Evolutionary conservation across 2,888 invertebrate species (phyloP).

Genomic region (Choristoneura rosaceana): DNA sequence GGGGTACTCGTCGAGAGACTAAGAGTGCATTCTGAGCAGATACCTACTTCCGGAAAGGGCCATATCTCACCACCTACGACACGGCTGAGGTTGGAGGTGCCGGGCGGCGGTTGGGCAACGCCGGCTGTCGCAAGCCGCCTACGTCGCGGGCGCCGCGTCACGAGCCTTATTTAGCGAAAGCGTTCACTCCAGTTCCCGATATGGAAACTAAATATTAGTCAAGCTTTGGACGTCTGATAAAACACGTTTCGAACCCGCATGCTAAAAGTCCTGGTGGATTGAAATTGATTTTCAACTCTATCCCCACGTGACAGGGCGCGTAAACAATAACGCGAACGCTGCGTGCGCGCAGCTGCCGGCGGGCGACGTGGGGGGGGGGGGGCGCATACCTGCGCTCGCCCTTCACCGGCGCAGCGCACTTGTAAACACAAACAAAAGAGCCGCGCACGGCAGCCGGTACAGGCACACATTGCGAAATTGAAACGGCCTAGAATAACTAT

Average conservation of each 20-base stretch:
- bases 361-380: constrained; percentile 27
- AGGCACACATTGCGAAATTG: constrained; percentile 22
- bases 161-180: constrained; percentile 28
- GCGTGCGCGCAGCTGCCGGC: constrained; percentile 42
- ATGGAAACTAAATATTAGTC: constrained; percentile 34
- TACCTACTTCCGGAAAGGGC: constrained; percentile 20
- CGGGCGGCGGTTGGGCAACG: not conserved
- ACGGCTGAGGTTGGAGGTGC: not conserved
- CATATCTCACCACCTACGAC: constrained; percentile 19
- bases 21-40: constrained; percentile 12
- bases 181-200: constrained; percentile 26
- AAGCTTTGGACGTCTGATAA: constrained; percentile 18
- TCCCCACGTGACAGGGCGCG: constrained; percentile 26
- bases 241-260: constrained; percentile 31
- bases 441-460: constrained; percentile 10
- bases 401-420: constrained; percentile 31
- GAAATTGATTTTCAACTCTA: constrained; percentile 14
- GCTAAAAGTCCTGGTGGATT: not conserved
- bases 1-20: not conserved
- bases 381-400: constrained; percentile 42
- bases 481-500: constrained; percentile 14
- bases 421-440: constrained; percentile 41
- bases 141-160: constrained; percentile 29
- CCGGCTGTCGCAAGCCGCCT: constrained; percentile 37
- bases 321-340: constrained; percentile 35